Conservation (phyloP, 92 coral and sea anemone species). For the Bergia sp. region DNA sequence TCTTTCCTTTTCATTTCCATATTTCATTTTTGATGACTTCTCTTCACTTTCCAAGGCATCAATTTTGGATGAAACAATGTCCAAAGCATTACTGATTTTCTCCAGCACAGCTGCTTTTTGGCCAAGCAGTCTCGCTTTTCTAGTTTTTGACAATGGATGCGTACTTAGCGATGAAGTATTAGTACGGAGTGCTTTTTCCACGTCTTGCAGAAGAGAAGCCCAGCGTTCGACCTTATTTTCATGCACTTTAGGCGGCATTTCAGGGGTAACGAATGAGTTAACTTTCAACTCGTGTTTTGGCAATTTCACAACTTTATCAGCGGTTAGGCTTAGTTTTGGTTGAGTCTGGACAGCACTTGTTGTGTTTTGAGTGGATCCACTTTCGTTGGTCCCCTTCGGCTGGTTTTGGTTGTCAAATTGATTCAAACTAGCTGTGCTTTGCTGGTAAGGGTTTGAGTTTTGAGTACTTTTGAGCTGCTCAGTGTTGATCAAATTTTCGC, state of each 20-base stretch:
- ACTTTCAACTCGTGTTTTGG: slow-evolving; percentile 9
- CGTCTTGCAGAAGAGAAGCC: slow-evolving; percentile 34
- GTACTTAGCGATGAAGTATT: neutral
- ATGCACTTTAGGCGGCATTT: neutral
- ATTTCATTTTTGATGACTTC: neutral
- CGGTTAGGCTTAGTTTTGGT: neutral
- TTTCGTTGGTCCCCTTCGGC: neutral
- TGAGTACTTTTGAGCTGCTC: neutral
- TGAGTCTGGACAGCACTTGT: neutral
- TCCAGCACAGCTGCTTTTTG: slow-evolving; percentile 78
- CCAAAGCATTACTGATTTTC: slow-evolving; percentile 78
- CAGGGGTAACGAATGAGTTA: neutral
- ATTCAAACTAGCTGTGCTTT: neutral
- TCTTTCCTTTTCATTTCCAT: neutral
- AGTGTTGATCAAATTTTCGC: neutral
- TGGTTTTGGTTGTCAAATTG: neutral
- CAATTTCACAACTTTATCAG: neutral
- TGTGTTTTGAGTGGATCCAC: neutral
- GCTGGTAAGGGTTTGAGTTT: neutral
- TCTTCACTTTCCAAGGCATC: slow-evolving; percentile 26
- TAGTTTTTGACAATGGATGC: slow-evolving; percentile 12
- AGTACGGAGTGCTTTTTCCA: slow-evolving; percentile 13
- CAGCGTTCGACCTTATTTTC: slow-evolving; percentile 5
- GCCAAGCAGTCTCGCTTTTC: slow-evolving; percentile 43
- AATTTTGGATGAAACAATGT: slow-evolving; percentile 62